A percentile compares a stretch with the other conserved stretches of the same genome.
These are phyloP conservation scores for Synanthedon andrenaeformis DNA, from an alignment of 2,888 invertebrate species.

Conservation along the genomic window DNA sequence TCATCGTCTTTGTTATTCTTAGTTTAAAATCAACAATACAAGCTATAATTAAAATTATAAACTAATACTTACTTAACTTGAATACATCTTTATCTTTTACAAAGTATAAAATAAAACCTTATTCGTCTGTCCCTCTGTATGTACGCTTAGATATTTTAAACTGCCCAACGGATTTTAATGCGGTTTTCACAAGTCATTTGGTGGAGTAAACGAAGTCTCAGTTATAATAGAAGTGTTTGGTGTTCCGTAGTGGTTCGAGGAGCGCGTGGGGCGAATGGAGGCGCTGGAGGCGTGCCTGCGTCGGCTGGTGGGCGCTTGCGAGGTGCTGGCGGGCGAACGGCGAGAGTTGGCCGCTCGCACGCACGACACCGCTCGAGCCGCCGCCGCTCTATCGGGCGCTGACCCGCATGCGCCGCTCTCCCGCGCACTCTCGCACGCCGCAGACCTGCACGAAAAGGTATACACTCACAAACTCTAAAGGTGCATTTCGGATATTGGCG, in stretches of 20 bases:
- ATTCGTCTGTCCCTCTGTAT: no score
- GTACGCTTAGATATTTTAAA: no score
- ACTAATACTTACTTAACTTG: no score
- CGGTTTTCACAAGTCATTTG: no score
- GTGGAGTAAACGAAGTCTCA: no score
- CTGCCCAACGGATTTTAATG: no score
- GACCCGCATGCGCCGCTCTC: slow-evolving; percentile 95
- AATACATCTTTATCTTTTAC: no score
- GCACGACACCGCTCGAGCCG: slow-evolving; percentile 88
- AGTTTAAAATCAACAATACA: no score
- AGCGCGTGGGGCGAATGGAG: slow-evolving; percentile 92
- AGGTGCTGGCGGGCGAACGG: slow-evolving; percentile 87
- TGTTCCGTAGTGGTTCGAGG: slow-evolving; percentile 92
- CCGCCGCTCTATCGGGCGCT: slow-evolving; percentile 86
- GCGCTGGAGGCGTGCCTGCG: slow-evolving; percentile 89
- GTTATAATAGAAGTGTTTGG: no score
- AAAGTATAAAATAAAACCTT: no score
- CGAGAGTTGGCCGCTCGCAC: slow-evolving; percentile 84
- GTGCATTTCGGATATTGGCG: no score
- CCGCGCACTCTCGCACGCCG: slow-evolving; percentile 87
- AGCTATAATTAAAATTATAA: no score
- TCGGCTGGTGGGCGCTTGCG: slow-evolving; percentile 87
- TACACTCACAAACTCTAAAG: neutral
- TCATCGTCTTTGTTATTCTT: neutral
- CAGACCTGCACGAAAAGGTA: slow-evolving; percentile 75